phyloP scores from a whole-genome alignment of 2,888 invertebrate species.

The Orthosia gracilis region DNA sequence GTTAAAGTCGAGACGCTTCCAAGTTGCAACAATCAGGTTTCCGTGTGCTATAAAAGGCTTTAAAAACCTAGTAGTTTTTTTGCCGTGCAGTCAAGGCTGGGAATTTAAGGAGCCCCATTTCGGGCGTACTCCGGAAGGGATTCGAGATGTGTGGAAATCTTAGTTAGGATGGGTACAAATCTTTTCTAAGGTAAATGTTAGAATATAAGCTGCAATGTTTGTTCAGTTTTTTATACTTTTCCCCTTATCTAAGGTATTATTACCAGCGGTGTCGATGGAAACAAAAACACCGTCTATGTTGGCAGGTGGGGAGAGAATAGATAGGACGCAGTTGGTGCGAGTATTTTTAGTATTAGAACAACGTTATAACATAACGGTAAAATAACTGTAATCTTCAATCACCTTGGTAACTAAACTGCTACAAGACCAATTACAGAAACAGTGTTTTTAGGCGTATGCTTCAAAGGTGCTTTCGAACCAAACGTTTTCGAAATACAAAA shows the following conservation, averaged over 20 bases:
- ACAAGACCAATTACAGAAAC: neutral
- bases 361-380: slow-evolving; percentile 26
- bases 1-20: slow-evolving; percentile 25
- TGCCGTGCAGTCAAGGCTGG: neutral
- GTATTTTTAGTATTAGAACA: slow-evolving; percentile 47
- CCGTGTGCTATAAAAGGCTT: slow-evolving; percentile 7
- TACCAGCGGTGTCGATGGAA: slow-evolving; percentile 19
- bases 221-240: slow-evolving; percentile 4
- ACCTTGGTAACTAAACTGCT: neutral
- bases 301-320: slow-evolving; percentile 43
- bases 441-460: neutral
- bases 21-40: slow-evolving; percentile 38
- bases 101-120: slow-evolving; percentile 2
- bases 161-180: neutral
- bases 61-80: slow-evolving; percentile 21
- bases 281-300: slow-evolving; percentile 19
- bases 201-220: neutral
- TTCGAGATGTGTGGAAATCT: slow-evolving; percentile 1
- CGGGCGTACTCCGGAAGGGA: slow-evolving; percentile 26
- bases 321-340: slow-evolving; percentile 34
- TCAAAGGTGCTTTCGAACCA: neutral
- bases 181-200: neutral
- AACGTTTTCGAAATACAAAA: neutral
- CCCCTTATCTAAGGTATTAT: slow-evolving; percentile 19
- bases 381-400: slow-evolving; percentile 28